These are phyloP conservation scores for Stenopsyche tienmushanensis DNA, from an alignment of 1,140 invertebrate genomes.

Conservation along the genomic window DNA sequence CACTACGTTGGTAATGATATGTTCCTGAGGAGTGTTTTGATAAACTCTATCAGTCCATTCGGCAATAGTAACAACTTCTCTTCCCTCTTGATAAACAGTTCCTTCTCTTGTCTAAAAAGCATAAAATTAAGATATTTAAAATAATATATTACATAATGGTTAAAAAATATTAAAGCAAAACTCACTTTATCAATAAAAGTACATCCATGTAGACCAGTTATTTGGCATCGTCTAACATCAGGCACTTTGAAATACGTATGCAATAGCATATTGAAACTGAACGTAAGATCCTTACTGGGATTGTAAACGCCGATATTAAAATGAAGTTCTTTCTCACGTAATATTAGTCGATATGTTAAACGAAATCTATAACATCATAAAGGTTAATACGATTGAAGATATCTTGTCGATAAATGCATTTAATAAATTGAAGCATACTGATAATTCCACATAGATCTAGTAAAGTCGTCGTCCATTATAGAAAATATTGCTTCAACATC, in stretches of 20 bases:
- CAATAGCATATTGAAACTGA: constrained; percentile 89
- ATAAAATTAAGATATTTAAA: constrained; percentile 5
- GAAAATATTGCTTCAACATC: constrained; percentile 90
- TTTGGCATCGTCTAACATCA: constrained; percentile 85
- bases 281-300: constrained; percentile 84
- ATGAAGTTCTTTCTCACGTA: constrained; percentile 87
- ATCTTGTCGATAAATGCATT: constrained; percentile 15
- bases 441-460: constrained; percentile 92
- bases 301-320: constrained; percentile 91
- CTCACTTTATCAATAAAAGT: constrained; percentile 91
- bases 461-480: constrained; percentile 89
- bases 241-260: constrained; percentile 96
- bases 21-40: constrained; percentile 88
- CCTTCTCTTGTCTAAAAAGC: constrained; percentile 75
- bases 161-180: too few species aligned
- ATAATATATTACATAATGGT: too few species aligned
- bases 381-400: constrained; percentile 11
- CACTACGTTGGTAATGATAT: constrained; percentile 90
- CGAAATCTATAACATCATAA: constrained; percentile 62
- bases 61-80: constrained; percentile 83
- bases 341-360: constrained; percentile 81
- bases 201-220: constrained; percentile 87
- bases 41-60: constrained; percentile 94
- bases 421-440: constrained; percentile 59
- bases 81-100: constrained; percentile 79